Base-by-base conservation (phyloP, 2,113 vertebrate species). In the Salvelinus alpinus region DNA sequence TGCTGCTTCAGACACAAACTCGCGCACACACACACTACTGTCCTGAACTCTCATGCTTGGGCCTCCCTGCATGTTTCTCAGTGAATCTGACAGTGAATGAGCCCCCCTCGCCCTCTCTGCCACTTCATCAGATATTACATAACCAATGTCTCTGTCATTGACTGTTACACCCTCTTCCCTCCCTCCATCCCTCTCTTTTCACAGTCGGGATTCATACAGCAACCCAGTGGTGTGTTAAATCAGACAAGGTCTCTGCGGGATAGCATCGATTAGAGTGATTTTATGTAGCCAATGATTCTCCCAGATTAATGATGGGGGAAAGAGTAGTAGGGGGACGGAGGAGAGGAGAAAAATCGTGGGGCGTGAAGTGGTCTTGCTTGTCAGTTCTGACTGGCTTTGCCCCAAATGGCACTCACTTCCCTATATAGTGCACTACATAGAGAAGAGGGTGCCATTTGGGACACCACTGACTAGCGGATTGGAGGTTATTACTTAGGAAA, bases 401-500 rank as follows among this genome's bases (percentile, higher is more conserved):
- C 51, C 16, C 3, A 18, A 54, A 54, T 18, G 3, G 51, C 3
- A 54, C 16, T 5, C 16, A 6, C 4, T n/a, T 60, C 20, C 57
- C 57, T 62, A 14, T 54, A 54, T 1, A 54, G 51, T 54, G 51
- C 16, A 54, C 51, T 5, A 18, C 4, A 54, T 54, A 16, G 51
- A 4, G 11, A 51, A 51, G 9, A 51, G 48, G 48, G 48, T 51
- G 13, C 48, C 2, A 13, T 51, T 51, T 51, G 9, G 9, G 14
- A 51, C 11, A 0, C 14, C 12, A 18, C 14, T 54, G 16, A 54
- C 34, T 81, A 82, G 75, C 81, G 75, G 38, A 65, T 71, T 59
- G 83, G 88, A 90, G 78, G 85, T 88, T 88, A 89, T 90, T 90
- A 90, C 90, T 89, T 90, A 86, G 84, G 85, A 83, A 51, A 69